A percentile compares a stretch with the other conserved stretches of the same genome.
phyloP scores from a whole-genome alignment of 2,113 vertebrate species.

The Diglossa brunneiventris region DNA sequence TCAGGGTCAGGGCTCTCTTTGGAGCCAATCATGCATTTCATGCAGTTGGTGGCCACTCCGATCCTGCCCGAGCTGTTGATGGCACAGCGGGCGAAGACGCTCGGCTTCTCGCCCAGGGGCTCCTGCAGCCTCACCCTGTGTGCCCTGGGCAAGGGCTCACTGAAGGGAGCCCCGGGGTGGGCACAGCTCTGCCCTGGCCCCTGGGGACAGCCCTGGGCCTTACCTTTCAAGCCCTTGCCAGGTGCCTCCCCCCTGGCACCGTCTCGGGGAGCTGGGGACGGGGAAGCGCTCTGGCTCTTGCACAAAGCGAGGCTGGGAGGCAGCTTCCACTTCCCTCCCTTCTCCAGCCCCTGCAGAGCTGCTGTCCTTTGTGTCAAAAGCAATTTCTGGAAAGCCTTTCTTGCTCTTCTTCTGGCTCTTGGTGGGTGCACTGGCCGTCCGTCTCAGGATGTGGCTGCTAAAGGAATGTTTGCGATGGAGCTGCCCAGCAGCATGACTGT shows the following conservation, averaged over 20 bases:
- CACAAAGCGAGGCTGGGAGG: constrained; percentile 74
- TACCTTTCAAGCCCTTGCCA: constrained; percentile 87
- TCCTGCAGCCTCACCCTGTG: constrained; percentile 73
- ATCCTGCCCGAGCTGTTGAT: constrained; percentile 84
- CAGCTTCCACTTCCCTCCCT: constrained; percentile 74
- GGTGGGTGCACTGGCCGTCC: constrained; percentile 94
- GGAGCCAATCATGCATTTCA: constrained; percentile 87
- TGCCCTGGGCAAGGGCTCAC: constrained; percentile 81
- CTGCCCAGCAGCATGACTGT: constrained; percentile 97
- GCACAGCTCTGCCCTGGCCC: constrained; percentile 27
- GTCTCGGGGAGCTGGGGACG: constrained; percentile 42
- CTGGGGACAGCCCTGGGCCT: constrained; percentile 68
- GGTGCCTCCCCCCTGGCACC: constrained; percentile 76
- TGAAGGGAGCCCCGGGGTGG: constrained; percentile 70
- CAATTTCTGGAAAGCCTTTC: constrained; percentile 88
- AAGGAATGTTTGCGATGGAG: constrained; percentile 89
- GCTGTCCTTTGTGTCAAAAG: constrained; percentile 84
- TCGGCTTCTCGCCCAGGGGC: constrained; percentile 67
- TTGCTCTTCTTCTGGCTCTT: constrained; percentile 90
- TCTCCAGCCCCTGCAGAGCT: constrained; percentile 82
- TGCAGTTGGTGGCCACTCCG: constrained; percentile 89
- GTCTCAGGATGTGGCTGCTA: constrained; percentile 89
- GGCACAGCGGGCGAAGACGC: constrained; percentile 83
- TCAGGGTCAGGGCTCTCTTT: constrained; percentile 85
- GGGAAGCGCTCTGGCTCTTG: constrained; percentile 70